These are phyloP conservation scores for Trachelus iudaicus DNA, from an alignment of 2,888 invertebrate genomes.

Conservation along the genomic window DNA sequence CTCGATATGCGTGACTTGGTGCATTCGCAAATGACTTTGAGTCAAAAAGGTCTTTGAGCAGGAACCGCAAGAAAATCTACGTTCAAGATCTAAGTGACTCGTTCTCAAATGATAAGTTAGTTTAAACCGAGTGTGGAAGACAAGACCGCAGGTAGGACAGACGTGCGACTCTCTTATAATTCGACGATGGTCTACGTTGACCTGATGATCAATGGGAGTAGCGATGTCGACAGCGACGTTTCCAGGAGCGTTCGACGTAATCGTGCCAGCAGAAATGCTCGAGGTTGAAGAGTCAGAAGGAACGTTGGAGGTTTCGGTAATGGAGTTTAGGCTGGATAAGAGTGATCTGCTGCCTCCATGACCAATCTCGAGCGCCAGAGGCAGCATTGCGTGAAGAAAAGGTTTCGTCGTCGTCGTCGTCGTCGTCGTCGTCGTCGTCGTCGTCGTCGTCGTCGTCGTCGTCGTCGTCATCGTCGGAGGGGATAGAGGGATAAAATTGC, in stretches of 20 bases:
- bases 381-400: conserved; percentile 46
- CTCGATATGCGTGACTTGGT: conserved; percentile 52
- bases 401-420: conserved; percentile 28
- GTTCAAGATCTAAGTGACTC: conserved; percentile 40
- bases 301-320: background rate
- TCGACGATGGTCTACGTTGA: conserved; percentile 46
- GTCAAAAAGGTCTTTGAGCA: conserved; percentile 56
- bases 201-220: background rate
- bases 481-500: background rate
- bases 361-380: conserved; percentile 45
- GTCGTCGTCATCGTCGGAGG: conserved; percentile 25
- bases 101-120: conserved; percentile 59
- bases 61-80: conserved; percentile 52
- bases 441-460: conserved; percentile 17
- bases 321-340: background rate
- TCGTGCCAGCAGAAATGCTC: too few relatives aligned
- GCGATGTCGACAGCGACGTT: too few relatives aligned
- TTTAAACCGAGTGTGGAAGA: conserved; percentile 57
- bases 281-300: too few relatives aligned
- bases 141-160: conserved; percentile 59
- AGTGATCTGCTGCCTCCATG: background rate
- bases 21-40: conserved; percentile 55
- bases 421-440: conserved; percentile 10
- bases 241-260: too few relatives aligned
- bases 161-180: conserved; percentile 52